Base-by-base conservation (phyloP, 2,888 invertebrate genomes). In the Drosophila infuscata region DNA sequence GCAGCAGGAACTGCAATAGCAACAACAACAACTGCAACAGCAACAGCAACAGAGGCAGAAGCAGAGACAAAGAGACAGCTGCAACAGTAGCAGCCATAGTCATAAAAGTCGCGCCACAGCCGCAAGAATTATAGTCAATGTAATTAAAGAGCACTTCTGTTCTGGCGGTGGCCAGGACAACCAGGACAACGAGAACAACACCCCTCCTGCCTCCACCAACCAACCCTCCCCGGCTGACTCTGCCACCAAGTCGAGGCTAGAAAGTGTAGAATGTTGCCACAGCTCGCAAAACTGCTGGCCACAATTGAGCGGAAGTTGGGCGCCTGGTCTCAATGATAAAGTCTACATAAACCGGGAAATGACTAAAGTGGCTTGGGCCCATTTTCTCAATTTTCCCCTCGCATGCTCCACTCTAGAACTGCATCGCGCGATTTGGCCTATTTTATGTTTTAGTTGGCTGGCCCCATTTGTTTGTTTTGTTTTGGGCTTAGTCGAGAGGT, bases 131-230 rank as follows among this genome's bases (percentile, higher is more conserved):
- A 89, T 88, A 87, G 89, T 83, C 82, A 87, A 83, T 88, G 91
- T 91, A 90, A 90, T 90, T 90, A 90, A 88, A 90, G 90, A 84
- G 90, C 87, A 89, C 90, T 90, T 81, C 90, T 87, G 78, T 81
- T 77, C 67, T 58, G 71, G 66, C 69, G 74, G 80, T 49, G 56
- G 69, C 69, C 49, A 68, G 67, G 29, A 35, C 48, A 46, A 30
- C 35, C 35, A n/a, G 25, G 46, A 25, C 35, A 25, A 17, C 15
- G 30, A 36, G 29, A 20, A 5, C 30, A 49, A 11, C 35, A 25
- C 25, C 25, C 25, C 25, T 25, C 25, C 25, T 2, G 1, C 15
- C 36, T 36, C 7, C 36, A 17, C 36, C 0, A 36, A 36, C 36
- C 36, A 43, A 5, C 12, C 20, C 20, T 0, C 5, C 0, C 0